These are phyloP conservation scores for Griposia aprilina DNA, from an alignment of 2,888 invertebrate species.

Conservation along the genomic window DNA sequence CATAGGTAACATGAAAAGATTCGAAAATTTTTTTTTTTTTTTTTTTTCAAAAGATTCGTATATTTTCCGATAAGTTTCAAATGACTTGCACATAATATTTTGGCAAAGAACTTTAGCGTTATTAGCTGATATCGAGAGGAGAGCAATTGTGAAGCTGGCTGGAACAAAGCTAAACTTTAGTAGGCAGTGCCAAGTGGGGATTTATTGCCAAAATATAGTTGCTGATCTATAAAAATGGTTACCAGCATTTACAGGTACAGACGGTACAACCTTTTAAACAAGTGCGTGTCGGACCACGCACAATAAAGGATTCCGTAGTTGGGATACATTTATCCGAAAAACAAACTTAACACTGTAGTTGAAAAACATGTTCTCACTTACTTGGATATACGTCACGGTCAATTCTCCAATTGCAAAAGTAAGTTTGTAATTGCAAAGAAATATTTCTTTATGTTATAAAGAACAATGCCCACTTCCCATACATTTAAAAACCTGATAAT, in stretches of 20 bases:
- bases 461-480: too few relatives aligned
- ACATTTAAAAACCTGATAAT: too few relatives aligned
- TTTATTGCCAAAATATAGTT: not conserved
- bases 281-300: too few relatives aligned
- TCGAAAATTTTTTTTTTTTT: not conserved
- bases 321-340: too few relatives aligned
- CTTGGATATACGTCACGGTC: too few relatives aligned
- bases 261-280: not conserved
- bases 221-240: not conserved
- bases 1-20: not conserved
- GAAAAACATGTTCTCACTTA: too few relatives aligned
- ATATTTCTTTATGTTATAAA: too few relatives aligned
- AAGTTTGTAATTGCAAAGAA: too few relatives aligned
- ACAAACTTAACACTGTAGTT: too few relatives aligned
- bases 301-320: too few relatives aligned
- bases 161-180: not conserved
- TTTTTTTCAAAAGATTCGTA: not conserved
- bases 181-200: not conserved
- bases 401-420: too few relatives aligned
- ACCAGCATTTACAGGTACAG: not conserved
- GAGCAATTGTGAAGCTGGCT: not conserved
- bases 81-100: conserved; percentile 15
- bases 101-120: not conserved
- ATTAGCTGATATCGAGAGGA: not conserved
- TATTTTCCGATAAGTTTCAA: conserved; percentile 3